Conservation (phyloP, 1,140 invertebrate species). For the Panonychus citri region DNA sequence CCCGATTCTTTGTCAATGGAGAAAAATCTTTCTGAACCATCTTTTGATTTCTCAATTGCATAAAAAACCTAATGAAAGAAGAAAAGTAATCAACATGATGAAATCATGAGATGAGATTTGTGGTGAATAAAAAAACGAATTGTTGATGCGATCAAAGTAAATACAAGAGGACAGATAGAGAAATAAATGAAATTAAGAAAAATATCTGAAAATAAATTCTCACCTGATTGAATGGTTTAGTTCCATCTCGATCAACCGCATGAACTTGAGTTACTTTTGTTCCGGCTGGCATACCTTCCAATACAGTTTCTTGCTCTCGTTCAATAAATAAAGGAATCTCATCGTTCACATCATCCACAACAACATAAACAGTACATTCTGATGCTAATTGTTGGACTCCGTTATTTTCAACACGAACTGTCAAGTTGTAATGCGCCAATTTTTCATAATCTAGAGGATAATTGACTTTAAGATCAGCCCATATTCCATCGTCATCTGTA, state of each 20-base stretch:
- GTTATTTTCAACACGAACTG: slow-evolving; percentile 88
- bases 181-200: background rate
- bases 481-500: slow-evolving; percentile 55
- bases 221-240: slow-evolving; percentile 77
- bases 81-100: background rate
- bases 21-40: slow-evolving; percentile 80
- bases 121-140: background rate
- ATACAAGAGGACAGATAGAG: background rate
- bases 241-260: slow-evolving; percentile 87
- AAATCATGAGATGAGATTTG: background rate
- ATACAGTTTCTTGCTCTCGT: slow-evolving; percentile 73
- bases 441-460: slow-evolving; percentile 81
- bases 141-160: background rate
- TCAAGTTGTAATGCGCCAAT: slow-evolving; percentile 84
- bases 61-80: slow-evolving; percentile 44
- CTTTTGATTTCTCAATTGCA: slow-evolving; percentile 51
- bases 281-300: slow-evolving; percentile 75
- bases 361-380: slow-evolving; percentile 74
- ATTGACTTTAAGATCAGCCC: slow-evolving; percentile 72
- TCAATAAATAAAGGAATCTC: slow-evolving; percentile 86
- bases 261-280: slow-evolving; percentile 87
- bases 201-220: background rate
- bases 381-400: slow-evolving; percentile 79
- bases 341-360: slow-evolving; percentile 85
- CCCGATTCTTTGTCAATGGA: slow-evolving; percentile 79